phyloP scores from a whole-genome alignment of 2,888 invertebrate genomes.

The Mylabris sibirica region DNA sequence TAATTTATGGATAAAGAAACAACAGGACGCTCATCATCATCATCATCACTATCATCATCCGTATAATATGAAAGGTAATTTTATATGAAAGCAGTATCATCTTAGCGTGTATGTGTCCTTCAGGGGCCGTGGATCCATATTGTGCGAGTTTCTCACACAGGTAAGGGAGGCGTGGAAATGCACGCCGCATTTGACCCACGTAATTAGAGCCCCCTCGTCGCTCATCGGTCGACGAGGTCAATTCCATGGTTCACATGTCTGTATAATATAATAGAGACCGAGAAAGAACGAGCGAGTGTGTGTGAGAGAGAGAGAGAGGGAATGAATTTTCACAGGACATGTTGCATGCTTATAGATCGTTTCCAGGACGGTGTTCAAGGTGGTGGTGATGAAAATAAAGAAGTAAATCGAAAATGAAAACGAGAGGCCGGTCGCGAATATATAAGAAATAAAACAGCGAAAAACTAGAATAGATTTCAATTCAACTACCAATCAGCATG shows the following conservation, averaged over 20 bases:
- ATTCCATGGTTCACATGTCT: conserved; percentile 44
- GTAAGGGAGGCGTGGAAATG: conserved; percentile 54
- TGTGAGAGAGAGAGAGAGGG: neutral
- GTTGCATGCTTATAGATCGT: conserved; percentile 8
- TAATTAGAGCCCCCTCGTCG: conserved; percentile 55
- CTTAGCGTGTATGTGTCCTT: conserved; percentile 37
- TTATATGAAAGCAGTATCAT: conserved; percentile 32
- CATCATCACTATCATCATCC: conserved; percentile 12
- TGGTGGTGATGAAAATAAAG: neutral
- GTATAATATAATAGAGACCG: conserved; percentile 13
- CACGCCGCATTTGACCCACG: conserved; percentile 57
- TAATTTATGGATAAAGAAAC: neutral
- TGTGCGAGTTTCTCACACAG: conserved; percentile 53
- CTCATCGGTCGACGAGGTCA: conserved; percentile 35
- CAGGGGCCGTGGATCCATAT: conserved; percentile 47
- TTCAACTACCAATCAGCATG: conserved; percentile 26
- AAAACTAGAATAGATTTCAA: conserved; percentile 18
- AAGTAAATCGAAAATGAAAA: neutral
- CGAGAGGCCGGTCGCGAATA: neutral
- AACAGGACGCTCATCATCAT: conserved; percentile 6
- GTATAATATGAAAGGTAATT: conserved; percentile 34
- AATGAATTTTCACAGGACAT: conserved; percentile 2
- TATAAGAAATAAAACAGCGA: neutral
- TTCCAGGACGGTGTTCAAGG: neutral
- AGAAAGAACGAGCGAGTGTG: neutral